Conservation (phyloP, 1,140 invertebrate species). For the Agraylea sexmaculata region DNA sequence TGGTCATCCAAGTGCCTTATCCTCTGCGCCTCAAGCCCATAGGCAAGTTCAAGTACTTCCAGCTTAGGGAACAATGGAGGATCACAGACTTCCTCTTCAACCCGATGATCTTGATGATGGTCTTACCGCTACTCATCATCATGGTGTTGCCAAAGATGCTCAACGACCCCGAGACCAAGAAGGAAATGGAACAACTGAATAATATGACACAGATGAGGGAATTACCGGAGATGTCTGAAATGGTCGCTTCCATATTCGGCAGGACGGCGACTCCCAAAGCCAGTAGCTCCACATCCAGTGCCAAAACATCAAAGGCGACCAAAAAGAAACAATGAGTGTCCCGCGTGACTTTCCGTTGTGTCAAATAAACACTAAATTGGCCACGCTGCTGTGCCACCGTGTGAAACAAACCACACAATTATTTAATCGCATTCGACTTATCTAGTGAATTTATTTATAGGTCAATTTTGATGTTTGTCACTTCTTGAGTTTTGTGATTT, state of each 20-base stretch:
- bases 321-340: conserved; percentile 52
- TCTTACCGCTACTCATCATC: conserved; percentile 79
- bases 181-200: conserved; percentile 85
- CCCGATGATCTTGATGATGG: conserved; percentile 98
- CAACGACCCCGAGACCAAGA: conserved; percentile 90
- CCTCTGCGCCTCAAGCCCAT: conserved; percentile 79
- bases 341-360: too few species aligned
- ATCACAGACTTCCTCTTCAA: conserved; percentile 88
- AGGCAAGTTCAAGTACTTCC: conserved; percentile 81
- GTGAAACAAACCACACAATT: too few species aligned
- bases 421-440: too few species aligned
- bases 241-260: conserved; percentile 69
- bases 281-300: conserved; percentile 39
- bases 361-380: too few species aligned
- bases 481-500: too few species aligned
- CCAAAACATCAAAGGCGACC: conserved; percentile 49
- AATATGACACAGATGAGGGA: conserved; percentile 65
- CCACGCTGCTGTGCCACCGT: too few species aligned
- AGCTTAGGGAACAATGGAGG: conserved; percentile 88
- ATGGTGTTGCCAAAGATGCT: conserved; percentile 93
- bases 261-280: conserved; percentile 35
- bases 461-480: too few species aligned
- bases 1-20: conserved; percentile 79
- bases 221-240: conserved; percentile 84
- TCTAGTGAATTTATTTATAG: too few species aligned